Conservation (phyloP, 2,888 invertebrate species). For the Mythimna loreyi region DNA sequence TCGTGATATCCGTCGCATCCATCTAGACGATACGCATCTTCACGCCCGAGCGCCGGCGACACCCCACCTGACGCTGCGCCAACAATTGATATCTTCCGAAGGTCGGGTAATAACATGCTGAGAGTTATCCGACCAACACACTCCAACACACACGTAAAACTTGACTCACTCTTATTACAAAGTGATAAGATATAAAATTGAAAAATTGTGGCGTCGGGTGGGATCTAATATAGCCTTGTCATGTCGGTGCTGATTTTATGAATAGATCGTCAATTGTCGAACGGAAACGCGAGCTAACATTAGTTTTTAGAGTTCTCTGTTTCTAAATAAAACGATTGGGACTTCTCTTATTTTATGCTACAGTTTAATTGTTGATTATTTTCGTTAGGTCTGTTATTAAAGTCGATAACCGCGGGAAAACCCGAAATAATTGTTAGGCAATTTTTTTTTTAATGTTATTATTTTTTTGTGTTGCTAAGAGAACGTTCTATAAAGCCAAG, state of each 20-base stretch:
- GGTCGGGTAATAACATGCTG: slow-evolving; percentile 85
- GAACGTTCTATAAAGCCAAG: slow-evolving; percentile 5
- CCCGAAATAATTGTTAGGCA: slow-evolving; percentile 28
- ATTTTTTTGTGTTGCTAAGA: slow-evolving; percentile 15
- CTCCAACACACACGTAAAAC: slow-evolving; percentile 6
- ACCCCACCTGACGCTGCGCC: slow-evolving; percentile 72
- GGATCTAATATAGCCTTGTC: slow-evolving; percentile 26
- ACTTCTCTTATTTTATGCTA: slow-evolving; percentile 40
- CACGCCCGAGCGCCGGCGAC: slow-evolving; percentile 75
- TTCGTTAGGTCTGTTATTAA: slow-evolving; percentile 27
- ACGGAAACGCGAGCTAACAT: slow-evolving; percentile 75
- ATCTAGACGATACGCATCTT: slow-evolving; percentile 79
- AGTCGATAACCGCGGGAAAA: slow-evolving; percentile 17
- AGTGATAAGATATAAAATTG: slow-evolving; percentile 39
- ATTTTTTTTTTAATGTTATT: slow-evolving; percentile 28
- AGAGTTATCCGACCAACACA: slow-evolving; percentile 60
- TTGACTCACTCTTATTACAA: slow-evolving; percentile 19
- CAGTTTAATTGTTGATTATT: slow-evolving; percentile 39
- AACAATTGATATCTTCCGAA: slow-evolving; percentile 89
- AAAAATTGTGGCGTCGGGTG: background rate
- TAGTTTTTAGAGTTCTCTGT: slow-evolving; percentile 64
- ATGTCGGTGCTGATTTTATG: slow-evolving; percentile 75
- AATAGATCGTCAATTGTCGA: slow-evolving; percentile 79
- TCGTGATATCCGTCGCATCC: slow-evolving; percentile 68
- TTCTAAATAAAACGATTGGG: slow-evolving; percentile 49